Percentiles rank a stretch among this genome's conserved stretches.
These are phyloP conservation scores for Pogonomyrmex barbatus DNA, from an alignment of 1,140 invertebrate genomes.

Conservation along the genomic window DNA sequence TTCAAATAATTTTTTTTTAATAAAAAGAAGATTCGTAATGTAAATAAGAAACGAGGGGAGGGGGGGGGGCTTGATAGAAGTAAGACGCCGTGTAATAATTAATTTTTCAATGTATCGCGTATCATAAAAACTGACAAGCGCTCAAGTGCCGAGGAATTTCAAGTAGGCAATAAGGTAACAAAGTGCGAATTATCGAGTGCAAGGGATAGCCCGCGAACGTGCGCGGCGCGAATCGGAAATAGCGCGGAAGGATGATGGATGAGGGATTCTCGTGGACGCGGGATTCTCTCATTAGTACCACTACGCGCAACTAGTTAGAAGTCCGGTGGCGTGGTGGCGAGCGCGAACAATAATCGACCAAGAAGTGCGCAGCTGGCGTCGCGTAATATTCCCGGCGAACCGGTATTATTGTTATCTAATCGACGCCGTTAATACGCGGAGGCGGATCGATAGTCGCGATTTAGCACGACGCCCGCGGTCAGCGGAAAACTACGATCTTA, in stretches of 20 bases:
- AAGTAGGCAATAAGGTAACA: conserved; percentile 22
- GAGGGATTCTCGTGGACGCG: conserved; percentile 51
- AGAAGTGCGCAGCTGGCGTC: conserved; percentile 48
- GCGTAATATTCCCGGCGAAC: conserved; percentile 39
- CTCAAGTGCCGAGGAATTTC: conserved; percentile 7
- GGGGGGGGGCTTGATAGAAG: not conserved
- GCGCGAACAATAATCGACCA: conserved; percentile 68
- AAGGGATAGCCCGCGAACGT: conserved; percentile 16
- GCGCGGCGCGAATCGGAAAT: conserved; percentile 56
- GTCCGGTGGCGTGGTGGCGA: conserved; percentile 7
- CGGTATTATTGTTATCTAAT: conserved; percentile 72
- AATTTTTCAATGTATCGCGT: not conserved
- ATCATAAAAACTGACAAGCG: not conserved
- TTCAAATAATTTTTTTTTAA: too few relatives aligned
- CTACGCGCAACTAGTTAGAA: conserved; percentile 52
- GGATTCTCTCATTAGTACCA: conserved; percentile 58
- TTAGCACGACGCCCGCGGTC: conserved; percentile 60
- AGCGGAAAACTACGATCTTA: conserved; percentile 70
- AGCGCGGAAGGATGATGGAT: conserved; percentile 62
- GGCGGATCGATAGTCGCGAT: conserved; percentile 66
- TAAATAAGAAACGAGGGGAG: too few relatives aligned
- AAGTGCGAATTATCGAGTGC: conserved; percentile 49
- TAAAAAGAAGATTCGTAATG: too few relatives aligned
- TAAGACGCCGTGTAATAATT: not conserved
- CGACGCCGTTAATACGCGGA: conserved; percentile 66